phyloP scores from a whole-genome alignment of 2,113 vertebrate genomes.

The Oryzias melastigma region DNA sequence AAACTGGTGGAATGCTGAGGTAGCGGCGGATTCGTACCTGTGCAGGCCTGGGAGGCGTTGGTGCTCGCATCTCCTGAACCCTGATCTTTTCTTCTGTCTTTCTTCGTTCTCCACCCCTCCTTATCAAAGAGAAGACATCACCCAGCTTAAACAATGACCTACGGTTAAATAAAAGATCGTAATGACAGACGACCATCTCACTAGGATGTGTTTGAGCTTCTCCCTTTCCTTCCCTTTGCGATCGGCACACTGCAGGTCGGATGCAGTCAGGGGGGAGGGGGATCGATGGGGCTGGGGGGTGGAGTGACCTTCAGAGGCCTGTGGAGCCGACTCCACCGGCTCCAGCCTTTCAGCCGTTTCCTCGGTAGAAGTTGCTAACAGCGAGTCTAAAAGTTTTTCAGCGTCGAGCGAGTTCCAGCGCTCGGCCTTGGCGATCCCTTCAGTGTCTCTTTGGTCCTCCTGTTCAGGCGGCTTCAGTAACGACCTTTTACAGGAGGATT shows the following conservation, averaged over 20 bases:
- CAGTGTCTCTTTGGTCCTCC: slow-evolving; percentile 23
- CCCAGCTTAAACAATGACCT: background rate
- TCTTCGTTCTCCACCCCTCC: slow-evolving; percentile 53
- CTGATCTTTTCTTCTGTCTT: slow-evolving; percentile 42
- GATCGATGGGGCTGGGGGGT: slow-evolving; percentile 4
- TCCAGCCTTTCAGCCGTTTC: slow-evolving; percentile 65
- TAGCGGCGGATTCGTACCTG: slow-evolving; percentile 63
- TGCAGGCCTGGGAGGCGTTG: slow-evolving; percentile 49
- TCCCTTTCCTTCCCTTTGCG: slow-evolving; percentile 75
- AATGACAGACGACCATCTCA: slow-evolving; percentile 33
- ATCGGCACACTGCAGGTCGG: slow-evolving; percentile 39
- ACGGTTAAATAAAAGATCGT: background rate
- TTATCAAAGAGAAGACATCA: slow-evolving; percentile 36
- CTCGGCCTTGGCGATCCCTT: background rate
- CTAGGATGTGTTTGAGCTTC: slow-evolving; percentile 84
- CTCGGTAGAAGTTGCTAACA: slow-evolving; percentile 77
- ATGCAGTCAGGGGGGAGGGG: slow-evolving; percentile 14
- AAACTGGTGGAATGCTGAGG: background rate
- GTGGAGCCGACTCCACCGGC: slow-evolving; percentile 24
- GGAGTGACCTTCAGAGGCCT: background rate
- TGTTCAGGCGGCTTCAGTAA: slow-evolving; percentile 54
- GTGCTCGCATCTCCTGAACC: slow-evolving; percentile 44
- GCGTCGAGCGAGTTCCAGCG: slow-evolving; percentile 68
- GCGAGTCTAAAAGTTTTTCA: slow-evolving; percentile 75
- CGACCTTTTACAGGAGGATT: slow-evolving; percentile 70